These are phyloP conservation scores for Mormyrus lacerda DNA, from an alignment of 2,113 vertebrate species.

Conservation along the genomic window DNA sequence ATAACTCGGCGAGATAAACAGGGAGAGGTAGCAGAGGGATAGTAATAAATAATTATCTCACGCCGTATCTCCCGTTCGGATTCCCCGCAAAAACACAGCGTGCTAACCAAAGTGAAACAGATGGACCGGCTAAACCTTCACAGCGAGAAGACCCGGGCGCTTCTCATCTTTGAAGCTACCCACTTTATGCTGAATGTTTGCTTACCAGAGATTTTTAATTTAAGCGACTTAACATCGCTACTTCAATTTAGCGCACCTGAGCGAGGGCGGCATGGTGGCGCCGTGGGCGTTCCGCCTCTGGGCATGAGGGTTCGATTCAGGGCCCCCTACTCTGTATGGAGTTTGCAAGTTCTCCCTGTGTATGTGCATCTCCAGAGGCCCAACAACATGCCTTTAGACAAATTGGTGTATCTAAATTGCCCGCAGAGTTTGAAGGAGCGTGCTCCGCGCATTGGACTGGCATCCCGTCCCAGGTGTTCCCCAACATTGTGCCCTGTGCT, in stretches of 20 bases:
- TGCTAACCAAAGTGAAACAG: constrained; percentile 6
- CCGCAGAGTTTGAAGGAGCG: neutral
- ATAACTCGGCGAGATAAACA: neutral
- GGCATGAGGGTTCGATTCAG: neutral
- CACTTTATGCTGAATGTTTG: neutral
- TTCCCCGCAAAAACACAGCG: neutral
- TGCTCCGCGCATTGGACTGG: neutral
- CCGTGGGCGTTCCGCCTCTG: neutral
- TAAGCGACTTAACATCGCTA: neutral
- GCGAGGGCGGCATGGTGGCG: neutral
- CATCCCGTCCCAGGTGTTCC: neutral
- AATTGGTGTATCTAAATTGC: neutral
- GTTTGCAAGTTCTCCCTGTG: neutral
- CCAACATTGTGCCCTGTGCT: neutral
- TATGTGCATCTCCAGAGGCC: neutral
- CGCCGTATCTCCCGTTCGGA: neutral
- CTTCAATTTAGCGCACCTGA: neutral
- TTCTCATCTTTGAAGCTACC: neutral
- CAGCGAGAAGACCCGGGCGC: neutral
- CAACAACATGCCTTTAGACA: neutral
- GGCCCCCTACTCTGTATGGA: neutral
- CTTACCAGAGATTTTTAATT: neutral
- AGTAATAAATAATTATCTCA: constrained; percentile 2
- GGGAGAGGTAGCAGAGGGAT: neutral
- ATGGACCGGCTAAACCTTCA: neutral